Evolutionary conservation across 2,797 vertebrate genomes (phyloP).

Genomic region (Hylomyscus alleni): DNA sequence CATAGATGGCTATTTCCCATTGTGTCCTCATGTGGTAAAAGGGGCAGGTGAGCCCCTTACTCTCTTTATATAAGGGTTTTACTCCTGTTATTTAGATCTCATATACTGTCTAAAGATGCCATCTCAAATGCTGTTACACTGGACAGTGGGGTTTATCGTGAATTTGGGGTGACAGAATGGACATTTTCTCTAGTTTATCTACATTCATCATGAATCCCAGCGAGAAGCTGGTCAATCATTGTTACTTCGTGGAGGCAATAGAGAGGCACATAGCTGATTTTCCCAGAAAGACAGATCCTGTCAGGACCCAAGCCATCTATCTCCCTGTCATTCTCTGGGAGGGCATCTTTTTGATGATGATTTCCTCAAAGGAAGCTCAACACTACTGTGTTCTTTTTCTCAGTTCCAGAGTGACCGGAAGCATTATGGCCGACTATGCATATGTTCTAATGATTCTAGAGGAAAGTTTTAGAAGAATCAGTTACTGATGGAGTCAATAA

Average conservation of each 20-base stretch:
- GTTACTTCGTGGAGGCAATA: neutral
- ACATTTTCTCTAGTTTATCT: neutral
- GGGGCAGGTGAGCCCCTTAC: too few species aligned
- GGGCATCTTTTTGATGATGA: neutral
- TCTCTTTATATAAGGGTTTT: neutral
- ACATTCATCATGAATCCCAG: neutral
- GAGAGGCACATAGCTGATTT: neutral
- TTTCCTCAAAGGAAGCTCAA: neutral
- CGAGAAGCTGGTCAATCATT: neutral
- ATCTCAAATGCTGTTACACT: neutral
- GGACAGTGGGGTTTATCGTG: neutral
- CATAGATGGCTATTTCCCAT: neutral
- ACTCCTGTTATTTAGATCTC: too few species aligned
- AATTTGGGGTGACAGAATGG: neutral
- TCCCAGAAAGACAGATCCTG: neutral
- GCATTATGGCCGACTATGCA: neutral
- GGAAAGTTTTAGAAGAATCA: neutral
- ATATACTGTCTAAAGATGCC: neutral
- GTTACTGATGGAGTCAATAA: neutral
- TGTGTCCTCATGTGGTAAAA: neutral
- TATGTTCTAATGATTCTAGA: neutral
- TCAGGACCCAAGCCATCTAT: neutral
- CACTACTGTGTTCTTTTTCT: neutral
- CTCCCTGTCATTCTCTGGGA: neutral
- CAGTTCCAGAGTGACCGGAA: neutral